Base-by-base conservation (phyloP, 2,797 vertebrate genomes). In the Microchirus variegatus region DNA sequence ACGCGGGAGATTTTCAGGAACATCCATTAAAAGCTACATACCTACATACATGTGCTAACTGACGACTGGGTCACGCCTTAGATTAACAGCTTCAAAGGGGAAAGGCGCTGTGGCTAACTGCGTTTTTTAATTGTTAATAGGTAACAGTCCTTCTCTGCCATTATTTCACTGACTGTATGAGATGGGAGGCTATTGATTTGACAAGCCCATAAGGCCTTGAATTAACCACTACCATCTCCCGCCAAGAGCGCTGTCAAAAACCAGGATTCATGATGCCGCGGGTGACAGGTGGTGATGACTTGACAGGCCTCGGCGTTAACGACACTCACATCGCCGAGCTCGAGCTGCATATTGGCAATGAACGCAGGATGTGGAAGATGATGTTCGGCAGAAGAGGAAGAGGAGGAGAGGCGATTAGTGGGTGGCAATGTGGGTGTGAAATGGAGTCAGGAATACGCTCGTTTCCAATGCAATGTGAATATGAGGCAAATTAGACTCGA, bases 391-490 rank as follows among this genome's bases (percentile, higher is more conserved):
- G 55, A 44, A 47, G 58, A n/a, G 41, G n/a, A n/a, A 38, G n/a
- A n/a, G 15, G 49, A 15, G 49, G 43, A 53, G 54, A 62, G 17
- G 46, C 15, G 56, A 67, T 76, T 71, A 77, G 73, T 73, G 58
- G 52, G 55, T 75, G 62, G 68, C 54, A 80, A 80, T 61, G 56
- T 78, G 60, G 53, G 64, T 81, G 77, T 82, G 81, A 83, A 87
- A 83, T 77, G 75, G 80, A 84, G 75, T 70, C 59, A 61, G 70
- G 67, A 78, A 60, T 72, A 57, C 3, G 19, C 9, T 31, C 31
- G 17, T 47, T 26, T 26, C 47, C 12, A 45, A 10, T 31, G 47
- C 47, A 14, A 44, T 31, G 43, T 44, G n/a, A 44, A 51, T 3
- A 48, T 48, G 18, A 26, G 26, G 19, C 26, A 11, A 52, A 52